phyloP scores from a whole-genome alignment of 2,113 vertebrate genomes.

The Cyprinus carpio region DNA sequence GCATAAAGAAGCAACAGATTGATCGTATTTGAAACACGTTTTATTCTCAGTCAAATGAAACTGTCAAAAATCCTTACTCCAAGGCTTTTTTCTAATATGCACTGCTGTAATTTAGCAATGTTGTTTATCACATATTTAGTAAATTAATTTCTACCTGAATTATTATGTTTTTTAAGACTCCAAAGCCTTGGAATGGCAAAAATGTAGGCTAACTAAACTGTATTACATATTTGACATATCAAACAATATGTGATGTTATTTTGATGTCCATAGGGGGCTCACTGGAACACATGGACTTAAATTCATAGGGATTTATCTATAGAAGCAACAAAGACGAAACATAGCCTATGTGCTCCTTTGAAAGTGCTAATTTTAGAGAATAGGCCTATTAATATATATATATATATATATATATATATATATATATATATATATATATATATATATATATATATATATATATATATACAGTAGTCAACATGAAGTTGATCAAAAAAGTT shows the following conservation, averaged over 20 bases:
- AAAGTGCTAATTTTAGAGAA: neutral
- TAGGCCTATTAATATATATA: too few species aligned
- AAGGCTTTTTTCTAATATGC: neutral
- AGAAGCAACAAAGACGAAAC: neutral
- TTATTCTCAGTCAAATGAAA: neutral
- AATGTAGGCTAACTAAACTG: neutral
- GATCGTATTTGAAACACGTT: neutral
- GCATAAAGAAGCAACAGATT: neutral
- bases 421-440: too few species aligned
- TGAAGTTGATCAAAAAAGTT: too few species aligned
- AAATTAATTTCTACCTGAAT: neutral
- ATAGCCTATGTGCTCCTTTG: too few species aligned
- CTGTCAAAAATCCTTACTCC: neutral
- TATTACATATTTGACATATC: neutral
- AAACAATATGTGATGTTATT: neutral
- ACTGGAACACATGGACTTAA: slow-evolving; percentile 17
- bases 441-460: too few species aligned
- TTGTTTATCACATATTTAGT: neutral
- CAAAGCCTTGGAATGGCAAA: neutral
- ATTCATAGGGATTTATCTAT: neutral
- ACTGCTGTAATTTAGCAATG: neutral
- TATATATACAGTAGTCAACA: too few species aligned
- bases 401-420: too few species aligned
- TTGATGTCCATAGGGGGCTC: slow-evolving; percentile 71
- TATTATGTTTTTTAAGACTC: neutral